Base-by-base conservation (phyloP, 2,113 vertebrate genomes). In the Xenopus laevis region DNA sequence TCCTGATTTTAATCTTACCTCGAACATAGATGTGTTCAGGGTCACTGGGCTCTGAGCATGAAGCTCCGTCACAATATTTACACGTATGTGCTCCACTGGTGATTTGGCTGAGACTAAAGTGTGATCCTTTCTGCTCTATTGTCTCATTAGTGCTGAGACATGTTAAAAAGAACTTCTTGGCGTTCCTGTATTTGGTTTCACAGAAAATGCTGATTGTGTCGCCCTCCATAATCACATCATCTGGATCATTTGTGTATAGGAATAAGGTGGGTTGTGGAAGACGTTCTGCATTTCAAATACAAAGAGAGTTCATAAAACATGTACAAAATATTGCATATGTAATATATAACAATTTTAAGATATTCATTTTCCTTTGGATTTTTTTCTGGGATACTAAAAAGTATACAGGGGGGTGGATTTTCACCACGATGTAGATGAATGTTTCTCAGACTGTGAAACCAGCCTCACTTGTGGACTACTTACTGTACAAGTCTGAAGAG, bases 1-100 rank as follows among this genome's bases (percentile, higher is more conserved):
- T 40, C 33, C 33, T 40, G 33, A 40, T 4, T 40, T 4, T 8
- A 55, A 55, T n/a, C 70, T 62, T 63, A 71, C 70, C 59, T 6
- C 10, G 46, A 12, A 63, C 70, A 62, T 71, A 71, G 13, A 71
- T 47, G 16, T 71, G 15, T 16, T 23, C 16, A 52, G 40, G 59
- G 9, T 71, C 45, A 10, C 70, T 71, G 10, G 46, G 16, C 9
- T 52, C 46, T 30, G 70, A 71, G 5, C 23, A 30, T 63, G 27
- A 21, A 1, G 45, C 30, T 30, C 18, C 5, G 10, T 7, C 23
- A 17, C 44, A 4, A 21, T 71, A 71, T 33, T 52, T 61, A 58
- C 70, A 71, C 33, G 45, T 63, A 12, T 71, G 62, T 6, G 15
- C 6, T 21, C 70, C 58, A 7, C 0, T 1, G 1, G 1, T 62